Conservation (phyloP, 2,888 invertebrate genomes). For the Aricia artaxerxes region DNA sequence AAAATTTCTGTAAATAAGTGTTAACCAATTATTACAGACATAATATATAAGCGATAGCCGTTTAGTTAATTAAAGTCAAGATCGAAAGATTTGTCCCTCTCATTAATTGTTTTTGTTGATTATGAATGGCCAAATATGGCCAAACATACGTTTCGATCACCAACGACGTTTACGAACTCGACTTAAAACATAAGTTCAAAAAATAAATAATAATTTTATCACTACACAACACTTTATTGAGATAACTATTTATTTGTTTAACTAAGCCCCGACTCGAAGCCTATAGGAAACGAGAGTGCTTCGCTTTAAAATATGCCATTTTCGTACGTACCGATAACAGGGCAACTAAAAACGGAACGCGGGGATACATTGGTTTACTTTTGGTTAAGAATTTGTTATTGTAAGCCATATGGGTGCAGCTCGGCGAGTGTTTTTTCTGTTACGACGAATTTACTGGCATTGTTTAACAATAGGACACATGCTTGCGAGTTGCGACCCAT, state of each 20-base stretch:
- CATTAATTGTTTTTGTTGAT: too few species aligned
- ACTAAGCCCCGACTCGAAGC: slow-evolving; percentile 49
- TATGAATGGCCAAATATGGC: too few species aligned
- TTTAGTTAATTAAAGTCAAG: too few species aligned
- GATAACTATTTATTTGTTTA: slow-evolving; percentile 46
- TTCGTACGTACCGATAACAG: slow-evolving; percentile 47
- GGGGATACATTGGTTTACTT: slow-evolving; percentile 72
- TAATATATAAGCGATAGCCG: too few species aligned
- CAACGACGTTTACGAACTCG: too few species aligned
- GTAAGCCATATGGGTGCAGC: slow-evolving; percentile 74
- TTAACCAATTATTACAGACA: too few species aligned
- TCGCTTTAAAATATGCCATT: slow-evolving; percentile 57
- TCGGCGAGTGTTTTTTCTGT: slow-evolving; percentile 62
- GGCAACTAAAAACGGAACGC: slow-evolving; percentile 58
- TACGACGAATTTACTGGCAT: slow-evolving; percentile 67
- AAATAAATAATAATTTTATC: neutral
- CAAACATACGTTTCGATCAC: too few species aligned
- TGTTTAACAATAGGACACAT: slow-evolving; percentile 74
- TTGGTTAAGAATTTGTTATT: slow-evolving; percentile 77
- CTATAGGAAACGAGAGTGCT: slow-evolving; percentile 56
- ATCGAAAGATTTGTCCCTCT: too few species aligned
- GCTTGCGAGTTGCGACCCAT: slow-evolving; percentile 61
- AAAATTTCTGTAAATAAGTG: too few species aligned
- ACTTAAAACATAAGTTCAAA: neutral
- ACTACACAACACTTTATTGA: neutral